Evolutionary conservation across 2,888 invertebrate species (phyloP).

Genomic region (Aethes cnicana): DNA sequence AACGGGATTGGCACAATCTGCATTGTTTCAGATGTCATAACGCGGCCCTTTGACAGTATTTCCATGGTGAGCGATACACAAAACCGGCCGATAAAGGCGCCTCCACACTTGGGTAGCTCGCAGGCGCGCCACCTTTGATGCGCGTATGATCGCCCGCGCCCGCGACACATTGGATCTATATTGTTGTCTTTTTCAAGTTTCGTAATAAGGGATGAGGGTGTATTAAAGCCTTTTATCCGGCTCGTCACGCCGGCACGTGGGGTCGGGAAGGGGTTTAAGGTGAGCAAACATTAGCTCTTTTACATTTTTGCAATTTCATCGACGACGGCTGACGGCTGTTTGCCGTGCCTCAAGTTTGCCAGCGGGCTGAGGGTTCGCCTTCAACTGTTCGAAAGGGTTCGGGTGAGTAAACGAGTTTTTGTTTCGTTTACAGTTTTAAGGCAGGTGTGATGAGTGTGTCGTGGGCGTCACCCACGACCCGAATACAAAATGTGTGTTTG

Average conservation of each 20-base stretch:
- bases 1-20: constrained; percentile 78
- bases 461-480: constrained; percentile 23
- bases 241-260: constrained; percentile 78
- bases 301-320: constrained; percentile 82
- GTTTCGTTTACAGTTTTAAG: constrained; percentile 32
- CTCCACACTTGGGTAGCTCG: constrained; percentile 76
- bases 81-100: constrained; percentile 68
- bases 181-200: constrained; percentile 83
- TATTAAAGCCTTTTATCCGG: constrained; percentile 83
- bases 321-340: constrained; percentile 74
- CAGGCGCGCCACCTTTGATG: constrained; percentile 77
- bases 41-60: constrained; percentile 76
- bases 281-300: constrained; percentile 82
- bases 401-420: constrained; percentile 67
- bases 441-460: constrained; percentile 25
- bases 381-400: constrained; percentile 69
- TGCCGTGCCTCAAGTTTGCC: constrained; percentile 60
- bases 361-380: constrained; percentile 63
- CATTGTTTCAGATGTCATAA: constrained; percentile 81
- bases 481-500: constrained; percentile 12
- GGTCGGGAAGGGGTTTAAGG: constrained; percentile 81
- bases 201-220: constrained; percentile 83
- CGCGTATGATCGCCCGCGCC: constrained; percentile 81
- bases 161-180: constrained; percentile 82
- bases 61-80: constrained; percentile 65